Percentiles rank a stretch among this genome's conserved stretches.
Evolutionary conservation across 2,113 vertebrate species (phyloP).

Genomic region (Alethe diademata): DNA sequence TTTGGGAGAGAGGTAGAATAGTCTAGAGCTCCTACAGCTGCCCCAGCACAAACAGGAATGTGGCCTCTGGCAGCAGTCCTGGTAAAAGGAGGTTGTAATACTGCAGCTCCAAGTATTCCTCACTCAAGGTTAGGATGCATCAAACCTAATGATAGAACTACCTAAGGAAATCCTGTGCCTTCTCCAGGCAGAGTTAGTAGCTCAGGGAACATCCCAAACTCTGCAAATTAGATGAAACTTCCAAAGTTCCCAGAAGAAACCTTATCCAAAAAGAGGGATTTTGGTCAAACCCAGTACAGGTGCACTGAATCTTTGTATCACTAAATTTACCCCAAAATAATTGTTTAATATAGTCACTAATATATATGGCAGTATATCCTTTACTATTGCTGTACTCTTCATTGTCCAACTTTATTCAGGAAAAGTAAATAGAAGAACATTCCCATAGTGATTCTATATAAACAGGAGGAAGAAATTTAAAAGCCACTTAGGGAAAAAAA

Average conservation of each 20-base stretch:
- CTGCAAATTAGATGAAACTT: background rate
- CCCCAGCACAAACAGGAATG: rapidly evolving
- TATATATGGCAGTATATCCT: background rate
- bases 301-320: background rate
- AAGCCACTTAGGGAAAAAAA: background rate
- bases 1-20: background rate
- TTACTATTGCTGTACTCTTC: background rate
- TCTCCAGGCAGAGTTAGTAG: background rate
- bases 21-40: background rate
- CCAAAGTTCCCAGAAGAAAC: background rate
- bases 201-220: background rate
- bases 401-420: background rate
- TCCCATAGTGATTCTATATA: background rate
- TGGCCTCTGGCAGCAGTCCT: background rate
- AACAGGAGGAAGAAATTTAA: background rate
- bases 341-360: background rate
- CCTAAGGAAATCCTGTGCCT: background rate
- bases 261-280: background rate
- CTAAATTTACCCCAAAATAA: background rate
- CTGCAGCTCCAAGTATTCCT: background rate
- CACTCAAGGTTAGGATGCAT: background rate
- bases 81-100: background rate
- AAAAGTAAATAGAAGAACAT: background rate
- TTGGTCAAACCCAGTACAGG: background rate
- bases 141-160: background rate